A percentile compares a stretch with the other conserved stretches of the same genome.
These are phyloP conservation scores for Poecilia gillii DNA, from an alignment of 2,797 vertebrate genomes.

Conservation along the genomic window DNA sequence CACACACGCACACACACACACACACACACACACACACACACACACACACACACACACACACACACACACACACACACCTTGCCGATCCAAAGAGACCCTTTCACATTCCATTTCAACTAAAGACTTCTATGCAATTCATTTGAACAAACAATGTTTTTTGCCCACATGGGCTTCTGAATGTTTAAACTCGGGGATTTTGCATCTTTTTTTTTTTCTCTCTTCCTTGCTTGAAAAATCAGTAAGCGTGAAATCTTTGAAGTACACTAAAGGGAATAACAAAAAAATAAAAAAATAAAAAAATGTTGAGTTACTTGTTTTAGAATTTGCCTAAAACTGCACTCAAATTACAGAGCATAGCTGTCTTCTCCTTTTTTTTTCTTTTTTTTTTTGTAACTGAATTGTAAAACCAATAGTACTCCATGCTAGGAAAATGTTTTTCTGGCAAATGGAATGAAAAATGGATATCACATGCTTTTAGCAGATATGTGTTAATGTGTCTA, in stretches of 20 bases:
- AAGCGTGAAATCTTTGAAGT: slow-evolving; percentile 21
- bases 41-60: background rate
- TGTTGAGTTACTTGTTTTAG: slow-evolving; percentile 35
- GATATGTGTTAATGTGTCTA: slow-evolving; percentile 75
- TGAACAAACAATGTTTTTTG: slow-evolving; percentile 54
- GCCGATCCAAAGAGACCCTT: slow-evolving; percentile 11
- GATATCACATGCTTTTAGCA: slow-evolving; percentile 75
- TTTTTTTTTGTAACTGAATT: slow-evolving; percentile 22
- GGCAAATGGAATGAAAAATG: slow-evolving; percentile 76
- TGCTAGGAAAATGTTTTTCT: slow-evolving; percentile 58
- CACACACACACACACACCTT: slow-evolving; percentile 2
- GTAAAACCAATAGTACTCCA: slow-evolving; percentile 44
- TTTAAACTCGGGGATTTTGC: slow-evolving; percentile 12
- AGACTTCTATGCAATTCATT: slow-evolving; percentile 57
- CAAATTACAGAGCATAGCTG: slow-evolving; percentile 39
- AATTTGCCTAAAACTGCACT: slow-evolving; percentile 48
- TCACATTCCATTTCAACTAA: slow-evolving; percentile 57
- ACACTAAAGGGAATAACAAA: slow-evolving; percentile 10
- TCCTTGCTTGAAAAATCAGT: slow-evolving; percentile 1
- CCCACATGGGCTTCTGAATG: slow-evolving; percentile 6
- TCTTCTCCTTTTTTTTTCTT: background rate
- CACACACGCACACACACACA: background rate
- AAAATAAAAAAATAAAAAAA: slow-evolving; percentile 30
- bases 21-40: slow-evolving; percentile 1
- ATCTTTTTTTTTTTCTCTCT: background rate